Evolutionary conservation across 2,797 vertebrate genomes (phyloP), one percentile per base, ranked within the genome.

Genomic region (Lepilemur ruficaudatus): DNA sequence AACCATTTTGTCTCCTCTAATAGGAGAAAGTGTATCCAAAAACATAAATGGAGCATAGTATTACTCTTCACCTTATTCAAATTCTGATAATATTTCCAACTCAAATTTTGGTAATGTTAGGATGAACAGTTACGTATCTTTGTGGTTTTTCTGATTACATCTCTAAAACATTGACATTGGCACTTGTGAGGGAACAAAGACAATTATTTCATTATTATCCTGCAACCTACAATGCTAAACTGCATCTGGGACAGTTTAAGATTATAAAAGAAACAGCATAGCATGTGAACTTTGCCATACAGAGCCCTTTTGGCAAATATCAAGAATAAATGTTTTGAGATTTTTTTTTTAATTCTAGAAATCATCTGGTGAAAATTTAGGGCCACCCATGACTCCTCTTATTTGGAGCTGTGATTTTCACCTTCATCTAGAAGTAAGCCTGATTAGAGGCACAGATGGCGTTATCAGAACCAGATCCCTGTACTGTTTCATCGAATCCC

Each of bases 331-430:
- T 69, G 67, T 50, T 76, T 84, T 23, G 7, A 0, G 0, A 18
- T 41, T 30, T 38, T 35, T 52, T 91, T 72, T 92, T 72, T 23
- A 67, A 85, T 67, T 89, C 32, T 41, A 63, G 43, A 91, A 96
- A 63, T 90, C 85, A 90, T 89, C 80, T 96, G 72, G 73, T 92
- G 38, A 96, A 95, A 90, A 95, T 87, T 65, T 76, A 92, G 35
- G 50, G 59, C 61, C 78, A 94, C 79, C 43, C 80, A 65, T 92
- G 73, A 75, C 28, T 92, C 48, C 78, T 92, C 78, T 92, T 43
- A 69, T 95, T 61, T 41, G 28, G 57, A 88, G 22, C 48, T 85
- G 13, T 79, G 67, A 55, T 76, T 73, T 85, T 95, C 25, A 69
- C 85, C 30, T 84, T 87, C 38, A 50, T 78, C 41, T 67, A 55